Base-by-base conservation (phyloP, 2,888 invertebrate genomes). In the Polylopha cassiicola region DNA sequence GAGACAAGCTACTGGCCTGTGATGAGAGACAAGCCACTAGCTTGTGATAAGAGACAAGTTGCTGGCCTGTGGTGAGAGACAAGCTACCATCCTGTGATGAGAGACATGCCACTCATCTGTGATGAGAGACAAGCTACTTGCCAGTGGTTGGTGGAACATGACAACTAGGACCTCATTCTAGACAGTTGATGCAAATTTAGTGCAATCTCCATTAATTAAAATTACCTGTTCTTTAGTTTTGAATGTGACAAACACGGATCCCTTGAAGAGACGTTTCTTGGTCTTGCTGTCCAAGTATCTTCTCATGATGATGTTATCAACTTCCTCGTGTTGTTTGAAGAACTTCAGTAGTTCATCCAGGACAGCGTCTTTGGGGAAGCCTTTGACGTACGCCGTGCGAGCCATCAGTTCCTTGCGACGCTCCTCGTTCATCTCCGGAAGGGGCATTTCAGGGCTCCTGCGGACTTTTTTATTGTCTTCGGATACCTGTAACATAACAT, bases 171-270 rank as follows among this genome's bases (percentile, higher is more conserved):
- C 18, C 14, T 4, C 8, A 14, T 18, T 21, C 4, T 31, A 2
- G 6, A 29, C 17, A 2, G 18, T n/a, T 5, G 3, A 2, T 30
- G 11, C 10, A 10, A n/a, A 6, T 11, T 17, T 20, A 3, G n/a
- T 20, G 17, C 9, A 11, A 18, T 30, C 11, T 14, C 3, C 9
- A n/a, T 31, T n/a, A n/a, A 20, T 4, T 31, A 10, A 31, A 20
- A 31, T 46, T 56, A 82, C 84, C 73, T 90, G 89, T 37, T 96
- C 97, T 36, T 89, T 87, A 16, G 90, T 92, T 55, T 91, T 89
- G 73, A 98, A 99, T 3, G 94, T 92, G 5, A 92, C 90, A 73
- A 97, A 98, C 30, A 97, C 91, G 1, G 98, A 98, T 31, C 98
- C 99, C 81, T 98, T 95, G 66, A 95, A 95, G 43, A 88, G 72